Percentiles rank a stretch among this genome's conserved stretches.
Evolutionary conservation across 2,113 vertebrate genomes (phyloP).

Genomic region (Opisthocomus hoazin): DNA sequence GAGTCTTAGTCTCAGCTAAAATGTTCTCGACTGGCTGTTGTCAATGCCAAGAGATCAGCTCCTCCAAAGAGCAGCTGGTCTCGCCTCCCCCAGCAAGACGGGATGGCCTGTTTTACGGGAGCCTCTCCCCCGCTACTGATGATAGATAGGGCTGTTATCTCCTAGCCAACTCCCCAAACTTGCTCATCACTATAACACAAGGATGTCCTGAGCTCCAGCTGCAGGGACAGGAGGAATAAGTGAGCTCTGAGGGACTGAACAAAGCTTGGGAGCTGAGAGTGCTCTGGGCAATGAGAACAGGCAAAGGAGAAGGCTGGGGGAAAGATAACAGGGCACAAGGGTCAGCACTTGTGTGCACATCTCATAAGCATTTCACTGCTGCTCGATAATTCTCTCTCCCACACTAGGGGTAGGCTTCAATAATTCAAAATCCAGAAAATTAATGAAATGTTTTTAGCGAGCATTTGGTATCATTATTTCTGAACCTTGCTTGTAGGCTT

Average conservation of each 20-base stretch:
- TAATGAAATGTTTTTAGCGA: fast-evolving
- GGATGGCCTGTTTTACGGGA: background rate
- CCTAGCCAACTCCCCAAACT: background rate
- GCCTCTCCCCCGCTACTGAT: fast-evolving
- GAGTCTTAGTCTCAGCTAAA: background rate
- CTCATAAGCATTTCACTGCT: background rate
- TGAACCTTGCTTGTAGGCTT: background rate
- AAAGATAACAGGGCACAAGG: background rate
- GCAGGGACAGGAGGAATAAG: background rate
- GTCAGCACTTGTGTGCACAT: background rate
- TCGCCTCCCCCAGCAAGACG: background rate
- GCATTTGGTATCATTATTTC: background rate
- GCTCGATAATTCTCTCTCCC: background rate
- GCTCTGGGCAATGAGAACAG: background rate
- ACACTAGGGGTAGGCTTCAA: background rate
- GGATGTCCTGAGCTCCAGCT: background rate
- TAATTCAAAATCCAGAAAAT: background rate
- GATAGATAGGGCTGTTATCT: background rate
- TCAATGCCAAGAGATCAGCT: background rate
- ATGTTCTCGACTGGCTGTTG: background rate
- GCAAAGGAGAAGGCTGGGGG: background rate
- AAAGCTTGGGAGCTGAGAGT: background rate
- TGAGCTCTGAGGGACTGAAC: background rate
- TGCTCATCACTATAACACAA: background rate
- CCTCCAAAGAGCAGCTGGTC: background rate